These are phyloP conservation scores for Dipodomys stephensi DNA, from an alignment of 2,113 vertebrate species.

Conservation along the genomic window DNA sequence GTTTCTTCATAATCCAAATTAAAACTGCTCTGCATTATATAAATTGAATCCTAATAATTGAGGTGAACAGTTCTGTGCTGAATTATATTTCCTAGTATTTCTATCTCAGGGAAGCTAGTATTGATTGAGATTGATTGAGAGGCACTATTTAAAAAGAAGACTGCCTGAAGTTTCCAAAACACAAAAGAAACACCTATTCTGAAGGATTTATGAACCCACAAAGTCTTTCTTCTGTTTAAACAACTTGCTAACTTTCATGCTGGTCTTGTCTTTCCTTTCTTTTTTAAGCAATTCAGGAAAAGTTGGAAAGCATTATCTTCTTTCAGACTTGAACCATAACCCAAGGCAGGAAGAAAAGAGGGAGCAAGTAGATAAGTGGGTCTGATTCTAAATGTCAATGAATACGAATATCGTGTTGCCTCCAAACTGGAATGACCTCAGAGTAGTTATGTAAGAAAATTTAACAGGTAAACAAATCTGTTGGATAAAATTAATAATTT, in stretches of 20 bases:
- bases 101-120: not conserved
- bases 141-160: not conserved
- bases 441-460: not conserved
- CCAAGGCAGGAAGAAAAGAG: not conserved
- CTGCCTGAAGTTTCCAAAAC: not conserved
- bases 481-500: not conserved
- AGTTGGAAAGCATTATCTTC: not conserved
- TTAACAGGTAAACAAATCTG: not conserved
- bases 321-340: not conserved
- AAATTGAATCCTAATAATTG: not conserved
- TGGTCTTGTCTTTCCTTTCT: not conserved
- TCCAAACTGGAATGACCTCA: not conserved
- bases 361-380: not conserved
- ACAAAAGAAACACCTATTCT: not conserved
- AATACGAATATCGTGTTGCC: not conserved
- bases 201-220: not conserved
- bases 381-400: not conserved
- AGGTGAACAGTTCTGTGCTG: not conserved
- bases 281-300: not conserved
- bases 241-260: not conserved
- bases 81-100: not conserved
- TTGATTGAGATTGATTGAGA: not conserved
- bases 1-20: not conserved
- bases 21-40: not conserved
- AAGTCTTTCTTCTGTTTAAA: not conserved